Base-by-base conservation (phyloP, 2,113 vertebrate species). In the Rousettus leschenaultii region DNA sequence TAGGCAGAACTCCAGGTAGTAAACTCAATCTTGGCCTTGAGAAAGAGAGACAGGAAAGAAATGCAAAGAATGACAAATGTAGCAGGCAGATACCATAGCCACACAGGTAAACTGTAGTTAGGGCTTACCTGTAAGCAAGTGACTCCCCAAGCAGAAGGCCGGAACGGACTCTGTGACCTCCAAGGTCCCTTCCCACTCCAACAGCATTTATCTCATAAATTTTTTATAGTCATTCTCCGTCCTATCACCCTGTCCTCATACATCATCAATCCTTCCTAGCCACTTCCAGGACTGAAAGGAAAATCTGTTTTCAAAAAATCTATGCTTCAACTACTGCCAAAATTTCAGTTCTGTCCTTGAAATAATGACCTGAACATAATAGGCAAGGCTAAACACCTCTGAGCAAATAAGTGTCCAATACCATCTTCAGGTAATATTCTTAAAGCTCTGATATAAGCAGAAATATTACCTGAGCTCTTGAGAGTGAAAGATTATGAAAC, bases 291-390 rank as follows among this genome's bases (percentile, higher is more conserved):
- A 84, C 80, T 59, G 57, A 96, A 96, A 94, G 79, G 74, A 97
- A 97, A 97, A 93, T 96, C 71, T 85, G 71, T 74, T 89, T 85
- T 66, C 7, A 68, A 91, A 85, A 92, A 94, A 95, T 93, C 95
- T 55, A 88, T 96, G 87, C 92, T 97, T 91, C 91, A 77, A 94
- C 78, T 86, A 92, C 79, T 97, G 97, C 97, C 97, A 97, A 94
- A 89, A 94, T 86, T 86, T 80, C 33, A 91, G 73, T 94, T 94
- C 78, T 77, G 96, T 86, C 97, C 97, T 97, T 97, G 94, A 97
- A 97, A 96, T 77, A 96, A 91, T 94, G 89, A 95, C 93, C 82
- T 89, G 82, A 55, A 92, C 65, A 61, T 86, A 94, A 96, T 4
- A 33, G 87, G 19, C 55, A 53, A 82, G 55, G 66, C 48, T 83